These are phyloP conservation scores for Megastigmus dorsalis DNA, from an alignment of 2,888 invertebrate species.

Conservation along the genomic window DNA sequence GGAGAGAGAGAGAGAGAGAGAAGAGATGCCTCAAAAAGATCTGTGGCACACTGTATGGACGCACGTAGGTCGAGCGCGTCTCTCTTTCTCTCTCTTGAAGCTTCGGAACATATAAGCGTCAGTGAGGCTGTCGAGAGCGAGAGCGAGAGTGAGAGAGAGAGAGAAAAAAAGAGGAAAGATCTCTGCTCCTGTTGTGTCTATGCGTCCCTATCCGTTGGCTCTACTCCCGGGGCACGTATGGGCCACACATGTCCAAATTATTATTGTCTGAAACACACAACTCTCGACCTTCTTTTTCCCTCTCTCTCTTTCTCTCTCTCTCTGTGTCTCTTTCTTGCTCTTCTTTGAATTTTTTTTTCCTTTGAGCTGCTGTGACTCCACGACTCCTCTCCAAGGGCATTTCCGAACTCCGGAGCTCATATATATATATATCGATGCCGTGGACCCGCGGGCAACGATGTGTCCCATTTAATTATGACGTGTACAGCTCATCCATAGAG, in stretches of 20 bases:
- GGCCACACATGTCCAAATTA: constrained; percentile 72
- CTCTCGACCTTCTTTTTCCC: constrained; percentile 31
- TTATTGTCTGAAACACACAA: constrained; percentile 70
- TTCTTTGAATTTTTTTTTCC: no score
- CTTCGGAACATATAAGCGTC: background rate
- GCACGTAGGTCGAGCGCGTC: background rate
- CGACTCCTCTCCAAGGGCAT: no score
- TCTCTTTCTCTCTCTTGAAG: background rate
- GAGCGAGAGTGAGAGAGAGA: constrained; percentile 2
- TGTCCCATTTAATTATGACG: no score
- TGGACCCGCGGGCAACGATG: no score
- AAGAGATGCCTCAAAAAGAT: background rate
- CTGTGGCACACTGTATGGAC: background rate
- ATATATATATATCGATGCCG: no score
- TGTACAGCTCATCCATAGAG: no score
- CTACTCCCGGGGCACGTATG: constrained; percentile 66
- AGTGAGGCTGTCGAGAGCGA: background rate
- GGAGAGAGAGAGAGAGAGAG: background rate
- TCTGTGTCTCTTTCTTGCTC: background rate
- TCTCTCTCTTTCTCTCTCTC: constrained; percentile 4
- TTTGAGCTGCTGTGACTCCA: no score
- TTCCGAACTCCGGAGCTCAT: no score
- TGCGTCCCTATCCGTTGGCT: constrained; percentile 61
- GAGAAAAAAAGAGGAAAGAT: constrained; percentile 18
- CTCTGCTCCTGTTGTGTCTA: constrained; percentile 64